phyloP scores from a whole-genome alignment of 2,797 vertebrate genomes.

The Apogon talboti region DNA sequence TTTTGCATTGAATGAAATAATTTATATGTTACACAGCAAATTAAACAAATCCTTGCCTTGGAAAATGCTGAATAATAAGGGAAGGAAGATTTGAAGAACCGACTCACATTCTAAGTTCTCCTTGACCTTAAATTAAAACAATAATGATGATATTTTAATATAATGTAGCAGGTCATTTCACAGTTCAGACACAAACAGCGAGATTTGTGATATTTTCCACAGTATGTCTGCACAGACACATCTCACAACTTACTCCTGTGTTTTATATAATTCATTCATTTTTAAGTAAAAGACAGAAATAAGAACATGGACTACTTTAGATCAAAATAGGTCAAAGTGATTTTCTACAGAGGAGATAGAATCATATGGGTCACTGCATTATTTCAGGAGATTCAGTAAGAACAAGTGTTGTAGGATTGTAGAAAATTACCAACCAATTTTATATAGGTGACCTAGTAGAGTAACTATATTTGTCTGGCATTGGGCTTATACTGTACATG shows the following conservation, averaged over 20 bases:
- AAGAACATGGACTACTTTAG: constrained; percentile 81
- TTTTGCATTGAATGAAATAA: too few relatives aligned
- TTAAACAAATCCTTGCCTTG: too few relatives aligned
- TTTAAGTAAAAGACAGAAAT: constrained; percentile 71
- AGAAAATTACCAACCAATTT: constrained; percentile 79
- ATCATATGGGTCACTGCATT: constrained; percentile 86
- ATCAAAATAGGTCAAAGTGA: constrained; percentile 83
- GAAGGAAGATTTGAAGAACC: too few relatives aligned
- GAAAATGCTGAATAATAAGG: too few relatives aligned
- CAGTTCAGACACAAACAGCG: too few relatives aligned
- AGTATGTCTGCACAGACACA: constrained; percentile 1
- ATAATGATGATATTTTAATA: background rate
- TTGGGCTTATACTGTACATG: constrained; percentile 49
- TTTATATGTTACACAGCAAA: too few relatives aligned
- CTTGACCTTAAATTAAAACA: too few relatives aligned
- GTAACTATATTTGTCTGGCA: constrained; percentile 79
- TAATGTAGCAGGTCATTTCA: background rate
- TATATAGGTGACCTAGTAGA: constrained; percentile 84
- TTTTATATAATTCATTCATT: constrained; percentile 55
- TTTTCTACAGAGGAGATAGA: constrained; percentile 77
- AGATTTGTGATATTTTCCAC: too few relatives aligned
- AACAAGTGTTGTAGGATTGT: constrained; percentile 76
- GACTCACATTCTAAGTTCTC: too few relatives aligned
- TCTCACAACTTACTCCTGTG: constrained; percentile 18
- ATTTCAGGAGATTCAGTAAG: constrained; percentile 81